These are phyloP conservation scores for Phodopus roborovskii DNA, from an alignment of 2,113 vertebrate species.

Conservation along the genomic window DNA sequence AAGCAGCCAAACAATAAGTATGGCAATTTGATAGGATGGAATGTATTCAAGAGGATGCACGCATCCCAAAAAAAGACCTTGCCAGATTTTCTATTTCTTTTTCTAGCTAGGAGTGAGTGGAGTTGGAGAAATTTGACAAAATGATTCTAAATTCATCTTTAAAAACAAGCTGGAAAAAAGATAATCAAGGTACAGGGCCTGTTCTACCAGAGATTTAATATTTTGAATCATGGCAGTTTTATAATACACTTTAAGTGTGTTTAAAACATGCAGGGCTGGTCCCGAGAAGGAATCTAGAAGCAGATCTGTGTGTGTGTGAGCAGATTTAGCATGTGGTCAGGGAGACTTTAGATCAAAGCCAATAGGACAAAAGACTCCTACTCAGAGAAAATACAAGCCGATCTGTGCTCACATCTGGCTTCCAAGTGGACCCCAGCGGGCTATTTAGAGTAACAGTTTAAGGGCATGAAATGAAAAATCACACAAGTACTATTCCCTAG, in stretches of 20 bases:
- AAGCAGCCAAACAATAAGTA: conserved; percentile 8
- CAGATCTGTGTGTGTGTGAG: background rate
- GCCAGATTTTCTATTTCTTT: conserved; percentile 5
- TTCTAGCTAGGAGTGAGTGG: background rate
- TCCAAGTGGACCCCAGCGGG: background rate
- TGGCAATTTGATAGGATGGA: background rate
- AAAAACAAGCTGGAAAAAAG: conserved; percentile 4
- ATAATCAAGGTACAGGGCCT: background rate
- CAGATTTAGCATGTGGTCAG: background rate
- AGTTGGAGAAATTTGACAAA: background rate
- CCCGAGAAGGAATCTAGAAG: conserved; percentile 10
- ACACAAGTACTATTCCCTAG: background rate
- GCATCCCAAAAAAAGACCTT: background rate
- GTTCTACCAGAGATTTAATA: conserved; percentile 13
- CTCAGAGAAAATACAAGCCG: background rate
- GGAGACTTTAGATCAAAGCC: background rate
- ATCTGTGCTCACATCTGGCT: background rate
- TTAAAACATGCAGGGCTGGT: background rate
- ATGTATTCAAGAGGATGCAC: background rate
- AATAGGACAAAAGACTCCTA: background rate
- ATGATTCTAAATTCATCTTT: conserved; percentile 15
- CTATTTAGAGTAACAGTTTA: background rate
- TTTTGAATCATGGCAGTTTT: background rate
- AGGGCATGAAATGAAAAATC: conserved; percentile 16
- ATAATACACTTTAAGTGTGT: background rate